Evolutionary conservation across 2,797 vertebrate genomes (phyloP), one percentile per base, ranked within the genome.

Genomic region (Euthynnus affinis): DNA sequence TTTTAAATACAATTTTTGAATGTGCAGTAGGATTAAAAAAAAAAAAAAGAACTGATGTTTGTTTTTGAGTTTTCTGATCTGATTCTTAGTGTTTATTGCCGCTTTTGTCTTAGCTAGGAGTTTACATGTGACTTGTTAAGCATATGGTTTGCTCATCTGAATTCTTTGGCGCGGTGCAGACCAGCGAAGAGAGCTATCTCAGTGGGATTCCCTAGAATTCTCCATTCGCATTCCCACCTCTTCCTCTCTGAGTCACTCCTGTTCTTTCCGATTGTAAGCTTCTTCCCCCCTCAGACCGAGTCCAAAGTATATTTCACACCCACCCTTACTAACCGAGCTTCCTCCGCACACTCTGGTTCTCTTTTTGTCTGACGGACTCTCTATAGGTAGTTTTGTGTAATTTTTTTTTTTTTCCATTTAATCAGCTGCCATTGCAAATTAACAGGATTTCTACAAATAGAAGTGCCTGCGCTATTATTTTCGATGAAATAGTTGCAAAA

Each of bases 71-170:
- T 42, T 67, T 59, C 55, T 69, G 59, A 13, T 83, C 69, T 34
- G 65, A n/a, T 25, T 71, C 57, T 60, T 57, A 59, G 76, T 23
- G 8, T 80, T 81, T 74, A 81, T 83, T 75, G 69, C 48, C 4
- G 6, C 68, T 76, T 84, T 59, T 32, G 65, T 81, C 70, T 73
- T 22, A 25, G 63, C 64, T 51, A 0, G 7, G 76, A 84, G 74
- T 88, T 82, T 79, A 74, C 83, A 76, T 83, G 79, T 75, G 88
- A 90, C 88, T 85, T 62, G 71, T 90, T 67, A n/a, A 78, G 82
- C 92, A 93, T 88, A 90, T 93, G 92, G 90, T 94, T 93, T 91
- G 74, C 88, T 93, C 92, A 65, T 94, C 87, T 87, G 88, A 87
- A 93, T 94, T 93, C 88, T 89, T 92, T 92, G 91, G 91, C 83